Conservation (phyloP, 2,888 invertebrate species). For the Heliconius sara region DNA sequence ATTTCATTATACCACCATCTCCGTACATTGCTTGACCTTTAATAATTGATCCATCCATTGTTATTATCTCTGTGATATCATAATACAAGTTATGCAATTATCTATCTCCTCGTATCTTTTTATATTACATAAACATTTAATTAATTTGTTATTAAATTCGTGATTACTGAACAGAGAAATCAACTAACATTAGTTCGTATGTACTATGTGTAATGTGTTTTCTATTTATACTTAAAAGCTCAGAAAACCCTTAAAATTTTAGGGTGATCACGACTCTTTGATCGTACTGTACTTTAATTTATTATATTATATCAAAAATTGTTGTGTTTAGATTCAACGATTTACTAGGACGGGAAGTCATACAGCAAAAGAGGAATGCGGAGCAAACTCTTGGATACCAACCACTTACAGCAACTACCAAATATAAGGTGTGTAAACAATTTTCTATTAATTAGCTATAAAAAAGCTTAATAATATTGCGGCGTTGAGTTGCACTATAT, state of each 20-base stretch:
- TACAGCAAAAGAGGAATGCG: constrained; percentile 94
- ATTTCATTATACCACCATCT: no score
- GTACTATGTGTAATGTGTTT: no score
- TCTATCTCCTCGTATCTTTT: no score
- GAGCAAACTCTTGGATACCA: constrained; percentile 93
- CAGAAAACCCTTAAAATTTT: no score
- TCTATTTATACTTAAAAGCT: no score
- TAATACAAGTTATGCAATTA: not conserved
- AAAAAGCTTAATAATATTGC: no score
- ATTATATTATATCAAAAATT: not conserved
- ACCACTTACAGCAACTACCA: constrained; percentile 94
- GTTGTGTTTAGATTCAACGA: constrained; percentile 88
- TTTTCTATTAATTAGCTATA: not conserved
- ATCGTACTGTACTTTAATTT: not conserved
- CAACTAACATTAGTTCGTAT: no score
- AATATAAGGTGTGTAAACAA: constrained; percentile 88
- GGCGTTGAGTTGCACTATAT: no score
- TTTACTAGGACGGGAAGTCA: constrained; percentile 93
- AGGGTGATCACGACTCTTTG: no score
- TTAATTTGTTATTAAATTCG: no score
- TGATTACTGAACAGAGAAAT: no score
- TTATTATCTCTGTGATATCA: not conserved
- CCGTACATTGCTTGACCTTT: not conserved
- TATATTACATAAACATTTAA: no score
- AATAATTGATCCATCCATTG: not conserved